Evolutionary conservation across 2,113 vertebrate genomes (phyloP), one percentile per base, ranked within the genome.

Genomic region (Ictidomys tridecemlineatus): DNA sequence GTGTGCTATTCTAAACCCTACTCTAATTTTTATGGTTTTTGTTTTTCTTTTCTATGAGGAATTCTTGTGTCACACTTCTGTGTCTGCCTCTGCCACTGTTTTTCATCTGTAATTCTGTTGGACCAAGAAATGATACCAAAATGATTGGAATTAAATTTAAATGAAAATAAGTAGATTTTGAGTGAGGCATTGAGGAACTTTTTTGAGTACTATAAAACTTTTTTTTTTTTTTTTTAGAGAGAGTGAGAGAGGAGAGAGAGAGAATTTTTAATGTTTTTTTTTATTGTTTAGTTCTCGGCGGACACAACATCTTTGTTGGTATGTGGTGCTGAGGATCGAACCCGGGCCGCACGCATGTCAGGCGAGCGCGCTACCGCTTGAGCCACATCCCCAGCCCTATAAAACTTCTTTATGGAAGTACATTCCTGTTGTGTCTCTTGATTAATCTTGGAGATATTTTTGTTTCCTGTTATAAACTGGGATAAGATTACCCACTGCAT

Each of bases 141-240:
- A 94, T 84, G 32, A 32, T 77, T 78, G 13, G 22, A 87, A 80
- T 92, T 92, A 82, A 69, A 16, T 91, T 97, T 94, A 85, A 79
- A 77, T 85, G 42, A 94, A 93, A 96, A 93, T 63, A 77, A 91
- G 22, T 91, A 92, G 85, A 37, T 91, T 96, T 96, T 96, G 26
- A 91, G 85, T 90, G 56, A 95, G 61, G 11, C 3, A 10, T 85
- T 95, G 73, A 94, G 42, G 39, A 97, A 34, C n/a, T 34, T 85
- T 74, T 78, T 91, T 8, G 63, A 89, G 72, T 24, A 61, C 32
- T 91, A 17, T 95, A 45, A 96, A 83, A 95, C 42, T 94, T 79
- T 7, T 80, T 20, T 92, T n/a, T n/a, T n/a, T n/a, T n/a, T n/a
- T n/a, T n/a, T n/a, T n/a, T n/a, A n/a, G n/a, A n/a, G n/a, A n/a